Evolutionary conservation across 2,113 vertebrate species (phyloP).

Genomic region (Emydocephalus ijimae): DNA sequence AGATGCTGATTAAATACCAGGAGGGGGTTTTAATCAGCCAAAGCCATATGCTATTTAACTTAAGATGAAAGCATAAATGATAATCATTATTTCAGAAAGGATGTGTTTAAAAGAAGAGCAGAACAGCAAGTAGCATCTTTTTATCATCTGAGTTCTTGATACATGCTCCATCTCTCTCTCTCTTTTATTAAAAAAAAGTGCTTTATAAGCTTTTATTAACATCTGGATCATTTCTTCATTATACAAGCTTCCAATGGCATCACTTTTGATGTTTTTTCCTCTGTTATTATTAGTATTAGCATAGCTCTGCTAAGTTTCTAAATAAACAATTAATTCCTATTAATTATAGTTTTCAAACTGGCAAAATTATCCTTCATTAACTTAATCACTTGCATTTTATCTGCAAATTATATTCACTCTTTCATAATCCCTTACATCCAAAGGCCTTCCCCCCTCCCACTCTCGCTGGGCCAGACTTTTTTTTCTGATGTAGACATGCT

Average conservation of each 20-base stretch:
- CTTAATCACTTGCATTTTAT: conserved; percentile 71
- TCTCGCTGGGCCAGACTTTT: conserved; percentile 4
- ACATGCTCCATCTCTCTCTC: conserved; percentile 44
- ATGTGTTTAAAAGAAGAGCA: conserved; percentile 69
- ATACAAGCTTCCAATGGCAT: conserved; percentile 54
- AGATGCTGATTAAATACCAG: conserved; percentile 75
- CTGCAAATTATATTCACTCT: conserved; percentile 66
- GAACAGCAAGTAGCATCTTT: conserved; percentile 72
- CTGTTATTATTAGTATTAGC: conserved; percentile 33
- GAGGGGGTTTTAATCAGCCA: conserved; percentile 74
- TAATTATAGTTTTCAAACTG: conserved; percentile 74
- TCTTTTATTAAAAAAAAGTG: conserved; percentile 26
- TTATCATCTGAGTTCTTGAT: conserved; percentile 65
- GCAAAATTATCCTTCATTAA: conserved; percentile 73
- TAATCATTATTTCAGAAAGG: conserved; percentile 74
- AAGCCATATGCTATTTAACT: conserved; percentile 74
- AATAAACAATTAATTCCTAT: conserved; percentile 73
- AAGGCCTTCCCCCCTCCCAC: conserved; percentile 13
- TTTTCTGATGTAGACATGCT: conserved; percentile 42
- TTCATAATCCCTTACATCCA: conserved; percentile 61
- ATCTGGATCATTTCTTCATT: conserved; percentile 69
- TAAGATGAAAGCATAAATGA: conserved; percentile 75
- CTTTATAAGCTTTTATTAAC: conserved; percentile 61
- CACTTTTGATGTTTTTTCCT: conserved; percentile 50
- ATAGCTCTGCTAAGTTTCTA: conserved; percentile 59